Evolutionary conservation across 2,113 vertebrate species (phyloP), one percentile per base, ranked within the genome.

Genomic region (Lutjanus erythropterus): DNA sequence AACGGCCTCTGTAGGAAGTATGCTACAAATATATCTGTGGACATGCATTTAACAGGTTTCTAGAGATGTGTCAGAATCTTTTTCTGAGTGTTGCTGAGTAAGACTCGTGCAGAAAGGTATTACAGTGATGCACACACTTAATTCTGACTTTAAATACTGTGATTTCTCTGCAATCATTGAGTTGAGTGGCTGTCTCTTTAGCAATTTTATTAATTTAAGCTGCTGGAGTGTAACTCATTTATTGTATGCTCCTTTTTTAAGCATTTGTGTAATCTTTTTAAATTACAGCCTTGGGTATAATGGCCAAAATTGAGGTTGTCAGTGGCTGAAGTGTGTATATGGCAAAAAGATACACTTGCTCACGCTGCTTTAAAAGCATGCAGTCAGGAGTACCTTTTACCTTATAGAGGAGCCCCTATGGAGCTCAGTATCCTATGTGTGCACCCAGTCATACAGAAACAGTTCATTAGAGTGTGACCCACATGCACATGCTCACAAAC

Each of bases 121-220:
- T 33, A 75, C 27, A 49, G 19, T 12, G 19, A n/a, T 6, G 7
- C 23, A 33, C 16, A 78, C 37, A 29, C 16, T 39, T 52, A 39
- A 53, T 37, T 16, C 23, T 42, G 21, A 61, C 37, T 65, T 37
- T 61, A 44, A 72, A 58, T 37, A 18, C 16, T 14, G n/a, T 27
- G 33, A 33, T 69, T 80, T 69, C 16, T 21, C 50, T 44, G 23
- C 42, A 50, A 46, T 62, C 18, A 33, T 8, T 41, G 41, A 72
- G 23, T 35, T 44, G 21, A 71, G 44, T 59, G 12, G 53, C 18
- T 0, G 4, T 41, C 33, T 59, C 25, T 55, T 53, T 61, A 60
- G 14, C 14, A 62, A 25, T 10, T 5, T 23, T 58, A 46, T 18
- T 6, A 29, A 35, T 31, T 12, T 41, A 42, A 64, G 19, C 27